Evolutionary conservation across 2,113 vertebrate species (phyloP).

Genomic region (Hypocryptadius cinnamomeus): DNA sequence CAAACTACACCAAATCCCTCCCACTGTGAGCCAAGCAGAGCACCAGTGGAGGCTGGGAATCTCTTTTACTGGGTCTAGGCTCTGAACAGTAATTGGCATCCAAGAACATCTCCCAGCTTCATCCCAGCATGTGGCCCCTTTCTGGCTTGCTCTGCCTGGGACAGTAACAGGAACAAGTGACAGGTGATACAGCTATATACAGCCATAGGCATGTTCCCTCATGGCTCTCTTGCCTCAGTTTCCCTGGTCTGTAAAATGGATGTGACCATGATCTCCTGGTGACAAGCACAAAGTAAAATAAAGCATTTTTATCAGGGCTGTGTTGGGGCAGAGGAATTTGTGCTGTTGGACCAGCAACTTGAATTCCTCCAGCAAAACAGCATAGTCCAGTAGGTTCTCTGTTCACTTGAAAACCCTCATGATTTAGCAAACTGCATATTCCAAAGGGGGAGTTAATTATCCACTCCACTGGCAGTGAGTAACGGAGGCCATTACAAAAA

Average conservation of each 20-base stretch:
- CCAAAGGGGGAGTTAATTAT: not conserved
- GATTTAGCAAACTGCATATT: not conserved
- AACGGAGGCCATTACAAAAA: not conserved
- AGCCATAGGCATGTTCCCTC: not conserved
- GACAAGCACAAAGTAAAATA: not conserved
- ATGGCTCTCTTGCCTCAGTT: not conserved
- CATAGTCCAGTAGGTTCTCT: not conserved
- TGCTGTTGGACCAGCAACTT: not conserved
- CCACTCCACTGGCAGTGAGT: not conserved
- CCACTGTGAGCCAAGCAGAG: rapidly evolving
- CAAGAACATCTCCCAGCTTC: not conserved
- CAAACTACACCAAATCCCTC: not conserved
- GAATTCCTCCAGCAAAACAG: not conserved
- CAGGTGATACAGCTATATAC: not conserved
- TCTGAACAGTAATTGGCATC: not conserved
- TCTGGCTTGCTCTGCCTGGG: not conserved
- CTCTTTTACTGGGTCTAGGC: not conserved
- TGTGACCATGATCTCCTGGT: not conserved
- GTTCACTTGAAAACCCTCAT: not conserved
- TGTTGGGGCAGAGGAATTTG: not conserved
- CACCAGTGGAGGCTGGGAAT: not conserved
- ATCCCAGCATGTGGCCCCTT: not conserved
- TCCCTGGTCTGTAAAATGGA: not conserved
- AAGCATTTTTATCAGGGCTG: not conserved
- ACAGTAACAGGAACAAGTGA: not conserved